Evolutionary conservation across 2,888 invertebrate genomes (phyloP), one percentile per base, ranked within the genome.

Genomic region (Eristalis pertinax): DNA sequence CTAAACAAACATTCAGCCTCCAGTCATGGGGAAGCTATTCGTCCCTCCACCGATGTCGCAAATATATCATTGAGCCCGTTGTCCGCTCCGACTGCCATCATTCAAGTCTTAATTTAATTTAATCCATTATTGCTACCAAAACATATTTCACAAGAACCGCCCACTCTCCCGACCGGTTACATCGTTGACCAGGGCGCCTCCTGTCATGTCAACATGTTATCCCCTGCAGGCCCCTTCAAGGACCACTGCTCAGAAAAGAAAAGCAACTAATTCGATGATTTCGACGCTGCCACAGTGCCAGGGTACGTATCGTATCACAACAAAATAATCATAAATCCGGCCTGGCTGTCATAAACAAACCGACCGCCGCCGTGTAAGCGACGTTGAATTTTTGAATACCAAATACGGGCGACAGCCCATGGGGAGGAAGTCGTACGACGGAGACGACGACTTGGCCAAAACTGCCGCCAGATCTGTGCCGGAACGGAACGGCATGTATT

Each of bases 301-400:
- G 50, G n/a, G 8, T 32, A 32, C 8, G 32, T 32, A 8, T 32
- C 32, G 80, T 76, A 72, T 80, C 62, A 76, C 69, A 75, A 73
- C 62, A 78, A 62, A 74, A 73, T 64, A 72, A 82, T 78, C 69
- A 74, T 19, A 78, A 82, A 75, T 74, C 74, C 83, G 15, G 75
- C 67, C 58, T 41, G 64, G 41, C 79, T 86, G 86, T 86, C 83
- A 83, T 72, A 86, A 86, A 60, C 86, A 86, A 83, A 75, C 75
- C 72, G 74, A 72, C 74, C 65, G 56, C 62, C 67, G 81, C 69
- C 26, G 26, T 26, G n/a, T 69, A 22, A 80, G 68, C 62, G 80
- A 56, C 22, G 38, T 64, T 67, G 38, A 8, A 68, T 68, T 67
- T 79, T 73, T 56, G 73, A 73, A 79, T 73, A 72, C 60, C 22